Conservation (phyloP, 2,888 invertebrate species). For the Drosophila greeni region DNA sequence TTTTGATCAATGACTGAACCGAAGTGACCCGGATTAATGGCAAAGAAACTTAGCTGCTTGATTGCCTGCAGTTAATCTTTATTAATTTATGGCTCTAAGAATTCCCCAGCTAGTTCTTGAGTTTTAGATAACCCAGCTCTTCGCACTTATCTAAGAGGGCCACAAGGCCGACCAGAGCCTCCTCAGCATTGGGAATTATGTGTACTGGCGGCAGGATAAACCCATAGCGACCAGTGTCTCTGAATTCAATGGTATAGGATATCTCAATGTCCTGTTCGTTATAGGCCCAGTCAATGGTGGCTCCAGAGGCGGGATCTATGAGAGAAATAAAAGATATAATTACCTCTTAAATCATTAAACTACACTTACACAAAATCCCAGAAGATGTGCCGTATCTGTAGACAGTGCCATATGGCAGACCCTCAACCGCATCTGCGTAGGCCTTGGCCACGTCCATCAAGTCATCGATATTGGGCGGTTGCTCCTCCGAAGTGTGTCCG, state of each 20-base stretch:
- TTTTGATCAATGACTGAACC: slow-evolving; percentile 41
- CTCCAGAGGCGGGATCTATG: slow-evolving; percentile 76
- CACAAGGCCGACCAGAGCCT: slow-evolving; percentile 80
- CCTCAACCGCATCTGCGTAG: slow-evolving; percentile 79
- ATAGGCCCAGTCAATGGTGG: slow-evolving; percentile 80
- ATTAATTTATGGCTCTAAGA: slow-evolving; percentile 46
- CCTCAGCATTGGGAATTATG: slow-evolving; percentile 82
- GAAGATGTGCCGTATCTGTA: slow-evolving; percentile 81
- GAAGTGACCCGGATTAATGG: not conserved
- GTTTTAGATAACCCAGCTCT: slow-evolving; percentile 65
- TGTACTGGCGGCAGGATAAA: slow-evolving; percentile 83
- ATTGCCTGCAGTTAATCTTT: slow-evolving; percentile 36
- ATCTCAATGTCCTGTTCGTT: slow-evolving; percentile 80
- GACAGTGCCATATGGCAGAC: slow-evolving; percentile 79
- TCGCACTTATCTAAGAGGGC: slow-evolving; percentile 76
- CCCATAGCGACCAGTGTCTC: slow-evolving; percentile 84
- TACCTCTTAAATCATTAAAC: fast-evolving
- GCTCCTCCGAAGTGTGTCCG: slow-evolving; percentile 79
- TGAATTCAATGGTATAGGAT: slow-evolving; percentile 79
- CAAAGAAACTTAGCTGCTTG: slow-evolving; percentile 7
- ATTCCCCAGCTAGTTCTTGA: slow-evolving; percentile 24
- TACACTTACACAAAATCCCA: slow-evolving; percentile 80
- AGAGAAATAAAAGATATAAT: not conserved
- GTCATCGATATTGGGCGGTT: slow-evolving; percentile 79
- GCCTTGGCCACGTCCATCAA: slow-evolving; percentile 80